These are phyloP conservation scores for Wasmannia auropunctata DNA, from an alignment of 1,140 invertebrate genomes.

Conservation along the genomic window DNA sequence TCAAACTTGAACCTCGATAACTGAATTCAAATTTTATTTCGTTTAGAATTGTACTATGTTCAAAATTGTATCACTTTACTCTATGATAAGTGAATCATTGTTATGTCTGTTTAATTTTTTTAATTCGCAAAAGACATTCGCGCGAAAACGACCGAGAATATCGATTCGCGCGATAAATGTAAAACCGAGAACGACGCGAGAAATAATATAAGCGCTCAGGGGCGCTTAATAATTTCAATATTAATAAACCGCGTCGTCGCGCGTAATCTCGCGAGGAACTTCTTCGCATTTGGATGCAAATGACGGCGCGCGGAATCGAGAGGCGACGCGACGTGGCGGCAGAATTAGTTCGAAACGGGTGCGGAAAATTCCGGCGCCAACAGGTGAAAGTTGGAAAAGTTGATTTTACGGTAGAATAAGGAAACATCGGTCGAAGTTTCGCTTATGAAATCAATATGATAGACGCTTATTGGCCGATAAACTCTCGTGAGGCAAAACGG, in stretches of 20 bases:
- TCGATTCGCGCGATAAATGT: slow-evolving; percentile 24
- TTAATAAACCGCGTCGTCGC: slow-evolving; percentile 50
- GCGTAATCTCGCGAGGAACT: slow-evolving; percentile 56
- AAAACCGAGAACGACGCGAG: slow-evolving; percentile 36
- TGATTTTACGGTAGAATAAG: slow-evolving; percentile 59
- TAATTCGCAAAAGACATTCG: neutral
- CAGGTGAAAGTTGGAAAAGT: slow-evolving; percentile 59
- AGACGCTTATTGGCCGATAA: slow-evolving; percentile 28
- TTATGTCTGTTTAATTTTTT: slow-evolving; percentile 3
- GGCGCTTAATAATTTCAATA: slow-evolving; percentile 57
- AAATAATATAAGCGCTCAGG: slow-evolving; percentile 53
- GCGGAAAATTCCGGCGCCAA: slow-evolving; percentile 51
- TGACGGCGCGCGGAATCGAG: slow-evolving; percentile 46
- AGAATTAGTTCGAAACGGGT: slow-evolving; percentile 51
- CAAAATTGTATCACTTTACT: too few relatives aligned
- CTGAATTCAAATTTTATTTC: too few relatives aligned
- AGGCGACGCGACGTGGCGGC: slow-evolving; percentile 2
- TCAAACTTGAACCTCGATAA: too few relatives aligned
- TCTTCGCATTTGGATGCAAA: slow-evolving; percentile 55
- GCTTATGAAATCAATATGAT: slow-evolving; percentile 58
- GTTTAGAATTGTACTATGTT: too few relatives aligned
- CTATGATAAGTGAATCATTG: neutral
- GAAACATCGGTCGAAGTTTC: slow-evolving; percentile 47
- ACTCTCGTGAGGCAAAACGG: neutral
- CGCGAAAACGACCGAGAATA: neutral